phyloP scores from a whole-genome alignment of 2,113 vertebrate species.

The Aegotheles bennettii region DNA sequence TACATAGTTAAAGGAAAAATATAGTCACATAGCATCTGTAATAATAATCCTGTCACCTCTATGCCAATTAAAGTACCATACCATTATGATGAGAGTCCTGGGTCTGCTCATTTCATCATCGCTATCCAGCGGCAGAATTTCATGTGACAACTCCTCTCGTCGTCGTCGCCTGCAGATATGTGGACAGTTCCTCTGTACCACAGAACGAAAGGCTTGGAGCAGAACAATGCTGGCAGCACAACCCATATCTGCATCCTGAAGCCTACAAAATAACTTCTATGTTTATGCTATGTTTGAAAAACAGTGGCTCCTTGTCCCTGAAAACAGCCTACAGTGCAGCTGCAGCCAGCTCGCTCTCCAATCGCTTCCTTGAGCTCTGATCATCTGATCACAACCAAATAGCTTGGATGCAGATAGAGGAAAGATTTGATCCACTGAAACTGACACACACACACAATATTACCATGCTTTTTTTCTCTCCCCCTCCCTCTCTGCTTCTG shows the following conservation, averaged over 20 bases:
- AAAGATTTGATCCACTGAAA: slow-evolving; percentile 78
- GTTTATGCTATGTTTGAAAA: slow-evolving; percentile 81
- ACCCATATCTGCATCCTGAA: slow-evolving; percentile 92
- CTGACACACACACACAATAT: slow-evolving; percentile 52
- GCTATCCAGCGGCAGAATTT: slow-evolving; percentile 86
- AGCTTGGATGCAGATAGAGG: slow-evolving; percentile 81
- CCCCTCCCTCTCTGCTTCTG: slow-evolving; percentile 13
- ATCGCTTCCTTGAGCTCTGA: slow-evolving; percentile 82
- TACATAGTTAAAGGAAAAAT: not conserved
- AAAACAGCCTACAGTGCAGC: slow-evolving; percentile 88
- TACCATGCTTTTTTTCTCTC: not conserved
- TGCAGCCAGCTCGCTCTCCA: slow-evolving; percentile 86
- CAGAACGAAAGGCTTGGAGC: slow-evolving; percentile 87
- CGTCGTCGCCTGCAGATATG: slow-evolving; percentile 85
- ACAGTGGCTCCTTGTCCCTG: slow-evolving; percentile 92
- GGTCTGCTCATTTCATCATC: slow-evolving; percentile 85
- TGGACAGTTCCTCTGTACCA: slow-evolving; percentile 91
- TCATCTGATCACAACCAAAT: slow-evolving; percentile 91
- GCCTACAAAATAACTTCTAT: slow-evolving; percentile 82
- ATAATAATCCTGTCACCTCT: not conserved
- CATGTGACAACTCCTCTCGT: slow-evolving; percentile 86
- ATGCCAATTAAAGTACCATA: slow-evolving; percentile 68
- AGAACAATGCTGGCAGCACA: slow-evolving; percentile 94
- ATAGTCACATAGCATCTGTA: not conserved
- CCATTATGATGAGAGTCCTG: slow-evolving; percentile 90